phyloP scores from a whole-genome alignment of 2,888 invertebrate genomes.

The Drosophila monieri region DNA sequence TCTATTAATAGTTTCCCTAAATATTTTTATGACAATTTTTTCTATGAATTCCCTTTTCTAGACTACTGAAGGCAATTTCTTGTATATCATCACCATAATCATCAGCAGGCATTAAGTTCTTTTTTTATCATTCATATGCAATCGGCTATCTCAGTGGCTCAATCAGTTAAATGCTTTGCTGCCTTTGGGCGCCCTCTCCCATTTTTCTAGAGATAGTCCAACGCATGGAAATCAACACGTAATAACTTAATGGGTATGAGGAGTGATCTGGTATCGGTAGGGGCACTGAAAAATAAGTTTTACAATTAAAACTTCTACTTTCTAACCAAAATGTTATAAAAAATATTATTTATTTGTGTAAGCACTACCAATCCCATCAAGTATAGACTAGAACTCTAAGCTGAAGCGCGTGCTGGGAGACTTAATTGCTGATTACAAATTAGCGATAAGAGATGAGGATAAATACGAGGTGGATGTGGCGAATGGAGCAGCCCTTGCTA shows the following conservation, averaged over 20 bases:
- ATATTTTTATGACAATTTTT: not conserved
- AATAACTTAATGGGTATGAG: slow-evolving; percentile 58
- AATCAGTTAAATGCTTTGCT: slow-evolving; percentile 31
- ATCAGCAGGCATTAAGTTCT: slow-evolving; percentile 11
- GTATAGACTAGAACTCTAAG: slow-evolving; percentile 20
- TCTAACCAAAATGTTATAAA: not conserved
- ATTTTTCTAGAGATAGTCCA: slow-evolving; percentile 51
- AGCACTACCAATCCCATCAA: slow-evolving; percentile 3
- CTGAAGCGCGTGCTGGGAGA: slow-evolving; percentile 62
- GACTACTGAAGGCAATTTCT: slow-evolving; percentile 8
- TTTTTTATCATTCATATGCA: slow-evolving; percentile 49
- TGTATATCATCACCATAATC: slow-evolving; percentile 13
- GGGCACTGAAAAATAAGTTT: slow-evolving; percentile 5
- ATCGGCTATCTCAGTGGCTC: slow-evolving; percentile 41
- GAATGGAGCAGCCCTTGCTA: slow-evolving; percentile 40
- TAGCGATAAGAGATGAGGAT: slow-evolving; percentile 67
- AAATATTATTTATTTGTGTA: slow-evolving; percentile 12
- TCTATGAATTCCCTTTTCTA: not conserved
- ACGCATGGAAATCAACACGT: slow-evolving; percentile 75
- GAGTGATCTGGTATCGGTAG: slow-evolving; percentile 6
- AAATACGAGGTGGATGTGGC: slow-evolving; percentile 19
- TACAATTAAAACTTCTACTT: not conserved
- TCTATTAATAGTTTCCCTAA: not conserved
- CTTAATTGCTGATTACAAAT: slow-evolving; percentile 82
- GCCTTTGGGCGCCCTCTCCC: slow-evolving; percentile 34